Evolutionary conservation across 64 coral and sea anemone genomes (phyloP), one percentile per base, ranked within the genome.

Genomic region (Trachythela sp.): DNA sequence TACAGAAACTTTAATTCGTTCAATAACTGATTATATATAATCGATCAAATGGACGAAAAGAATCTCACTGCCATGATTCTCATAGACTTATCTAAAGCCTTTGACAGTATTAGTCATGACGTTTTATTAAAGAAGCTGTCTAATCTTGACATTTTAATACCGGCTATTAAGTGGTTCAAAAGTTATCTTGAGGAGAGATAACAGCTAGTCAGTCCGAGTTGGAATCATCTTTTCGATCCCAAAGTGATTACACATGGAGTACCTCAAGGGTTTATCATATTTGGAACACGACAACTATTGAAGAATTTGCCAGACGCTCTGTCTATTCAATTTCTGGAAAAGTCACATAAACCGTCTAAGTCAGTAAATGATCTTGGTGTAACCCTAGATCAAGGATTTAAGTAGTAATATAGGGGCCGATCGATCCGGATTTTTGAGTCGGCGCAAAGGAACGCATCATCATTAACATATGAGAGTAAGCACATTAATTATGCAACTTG

Each of bases 231-330:
- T 33, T 89, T 86, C 42, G 72, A 92, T 40, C 20, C 83, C n/a
- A 40, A 77, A 2, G 3, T 40, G 40, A 50, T 92, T 13, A 39
- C 70, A 22, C 38, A 58, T 35, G 86, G 91, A 36, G 80, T 92
- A 17, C 36, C 77, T 5, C 91, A 88, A 11, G 77, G 86, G 32
- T 93, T 14, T n/a, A n/a, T n/a, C n/a, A n/a, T n/a, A n/a, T n/a
- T n/a, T n/a, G n/a, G n/a, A n/a, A n/a, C n/a, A n/a, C n/a, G n/a
- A n/a, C n/a, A n/a, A n/a, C n/a, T n/a, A n/a, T n/a, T n/a, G n/a
- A n/a, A n/a, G n/a, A n/a, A n/a, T n/a, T n/a, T n/a, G n/a, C n/a
- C n/a, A n/a, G n/a, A n/a, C n/a, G n/a, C n/a, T n/a, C n/a, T n/a
- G n/a, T n/a, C n/a, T n/a, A n/a, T n/a, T n/a, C n/a, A n/a, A n/a